Evolutionary conservation across 2,113 vertebrate species (phyloP).

Genomic region (Pyrgilauda ruficollis): DNA sequence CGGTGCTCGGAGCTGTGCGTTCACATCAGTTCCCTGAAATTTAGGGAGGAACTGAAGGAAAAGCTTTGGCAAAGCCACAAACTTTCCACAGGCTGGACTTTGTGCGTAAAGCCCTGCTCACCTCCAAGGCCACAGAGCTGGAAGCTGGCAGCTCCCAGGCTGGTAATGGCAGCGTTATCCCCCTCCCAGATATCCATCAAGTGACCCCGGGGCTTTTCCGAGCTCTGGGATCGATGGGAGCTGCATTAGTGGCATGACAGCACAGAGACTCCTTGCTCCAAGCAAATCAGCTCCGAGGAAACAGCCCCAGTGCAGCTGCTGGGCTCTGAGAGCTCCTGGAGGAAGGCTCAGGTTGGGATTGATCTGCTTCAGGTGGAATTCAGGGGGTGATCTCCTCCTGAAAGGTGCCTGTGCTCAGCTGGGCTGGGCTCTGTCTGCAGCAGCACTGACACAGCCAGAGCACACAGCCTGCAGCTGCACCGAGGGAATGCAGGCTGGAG

Average conservation of each 20-base stretch:
- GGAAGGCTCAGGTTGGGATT: background rate
- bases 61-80: background rate
- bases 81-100: background rate
- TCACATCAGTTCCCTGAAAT: conserved; percentile 2
- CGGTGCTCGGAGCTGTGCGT: background rate
- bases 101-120: background rate
- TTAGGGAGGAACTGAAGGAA: background rate
- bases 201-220: background rate
- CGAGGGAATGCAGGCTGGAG: background rate
- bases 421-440: background rate
- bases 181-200: background rate
- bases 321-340: background rate
- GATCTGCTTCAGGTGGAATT: background rate
- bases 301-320: background rate
- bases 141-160: background rate
- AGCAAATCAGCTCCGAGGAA: background rate
- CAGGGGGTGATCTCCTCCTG: background rate
- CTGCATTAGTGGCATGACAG: conserved; percentile 3
- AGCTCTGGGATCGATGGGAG: background rate
- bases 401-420: background rate
- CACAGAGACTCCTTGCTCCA: background rate
- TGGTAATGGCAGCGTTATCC: background rate
- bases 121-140: background rate
- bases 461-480: background rate
- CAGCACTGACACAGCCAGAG: background rate